Percentiles rank a stretch among this genome's conserved stretches.
Conservation (phyloP, 2,113 vertebrate genomes). For the Daboia siamensis region DNA sequence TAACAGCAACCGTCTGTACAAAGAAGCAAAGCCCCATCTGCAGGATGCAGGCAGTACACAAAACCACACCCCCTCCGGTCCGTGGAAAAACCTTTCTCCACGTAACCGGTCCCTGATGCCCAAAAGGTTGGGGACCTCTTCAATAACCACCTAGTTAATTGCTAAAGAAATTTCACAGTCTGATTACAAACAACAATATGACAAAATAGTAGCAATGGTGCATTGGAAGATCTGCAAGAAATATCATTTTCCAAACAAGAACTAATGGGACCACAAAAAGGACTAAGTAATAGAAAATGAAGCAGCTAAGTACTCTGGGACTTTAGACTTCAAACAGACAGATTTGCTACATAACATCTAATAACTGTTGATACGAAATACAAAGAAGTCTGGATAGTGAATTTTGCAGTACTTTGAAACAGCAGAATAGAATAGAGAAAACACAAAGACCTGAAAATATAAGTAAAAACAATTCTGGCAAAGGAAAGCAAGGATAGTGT, state of each 20-base stretch:
- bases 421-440: neutral
- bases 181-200: neutral
- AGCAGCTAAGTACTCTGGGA: neutral
- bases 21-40: too few relatives aligned
- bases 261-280: neutral
- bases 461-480: neutral
- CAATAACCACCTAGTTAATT: neutral
- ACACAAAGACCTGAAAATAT: neutral
- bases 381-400: neutral
- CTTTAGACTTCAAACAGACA: neutral
- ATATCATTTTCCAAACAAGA: neutral
- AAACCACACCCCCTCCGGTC: too few relatives aligned
- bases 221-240: neutral
- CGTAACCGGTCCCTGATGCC: too few relatives aligned
- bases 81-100: too few relatives aligned
- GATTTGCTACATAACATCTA: neutral
- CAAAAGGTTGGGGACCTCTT: too few relatives aligned
- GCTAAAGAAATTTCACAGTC: neutral
- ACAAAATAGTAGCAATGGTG: neutral
- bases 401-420: neutral
- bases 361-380: neutral
- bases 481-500: neutral
- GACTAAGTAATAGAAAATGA: neutral
- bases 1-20: too few relatives aligned
- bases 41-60: too few relatives aligned